Evolutionary conservation across 2,113 vertebrate genomes (phyloP), one percentile per base, ranked within the genome.

Genomic region (Myxocyprinus asiaticus): DNA sequence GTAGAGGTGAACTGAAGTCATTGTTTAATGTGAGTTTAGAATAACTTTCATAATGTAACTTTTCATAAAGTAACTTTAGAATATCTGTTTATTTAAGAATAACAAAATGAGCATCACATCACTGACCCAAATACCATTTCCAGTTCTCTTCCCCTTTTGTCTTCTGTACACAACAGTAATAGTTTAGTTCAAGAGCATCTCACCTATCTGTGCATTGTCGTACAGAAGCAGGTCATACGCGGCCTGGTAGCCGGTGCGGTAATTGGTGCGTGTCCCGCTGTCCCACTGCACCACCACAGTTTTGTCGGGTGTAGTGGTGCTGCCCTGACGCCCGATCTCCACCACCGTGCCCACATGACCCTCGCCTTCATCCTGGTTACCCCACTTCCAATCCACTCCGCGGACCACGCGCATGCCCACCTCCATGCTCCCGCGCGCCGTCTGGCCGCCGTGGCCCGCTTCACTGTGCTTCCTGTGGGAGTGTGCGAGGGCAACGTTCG

Each of bases 231-330:
- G 94, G 92, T 99, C 98, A 0, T 94, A 96, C 0, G 96, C 93
- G 0, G 96, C 96, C 90, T 99, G 97, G 93, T 98, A 99, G 42
- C 98, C 97, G 0, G 97, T 98, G 15, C 98, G 94, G 48, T 99
- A 99, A 89, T 99, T 99, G 67, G 98, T 99, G 15, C 98, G 92
- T 7, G 96, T 97, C 78, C 97, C 97, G 22, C 95, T 97, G 86
- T 99, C 98, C 98, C 97, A 99, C 91, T 99, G 98, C 75, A 99
- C 96, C 0, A 99, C 98, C 62, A 99, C 98, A 0, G 98, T 99
- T 86, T 96, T 98, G 86, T 99, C 97, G 0, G 98, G 98, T 0
- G 98, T 99, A 0, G 96, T 98, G 12, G 97, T 95, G 92, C 98
- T 99, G 83, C 98, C 97, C 4, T 97, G 93, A 4, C 96, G 94